Conservation (phyloP, 2,797 vertebrate genomes). For the Steatocranus sp. region DNA sequence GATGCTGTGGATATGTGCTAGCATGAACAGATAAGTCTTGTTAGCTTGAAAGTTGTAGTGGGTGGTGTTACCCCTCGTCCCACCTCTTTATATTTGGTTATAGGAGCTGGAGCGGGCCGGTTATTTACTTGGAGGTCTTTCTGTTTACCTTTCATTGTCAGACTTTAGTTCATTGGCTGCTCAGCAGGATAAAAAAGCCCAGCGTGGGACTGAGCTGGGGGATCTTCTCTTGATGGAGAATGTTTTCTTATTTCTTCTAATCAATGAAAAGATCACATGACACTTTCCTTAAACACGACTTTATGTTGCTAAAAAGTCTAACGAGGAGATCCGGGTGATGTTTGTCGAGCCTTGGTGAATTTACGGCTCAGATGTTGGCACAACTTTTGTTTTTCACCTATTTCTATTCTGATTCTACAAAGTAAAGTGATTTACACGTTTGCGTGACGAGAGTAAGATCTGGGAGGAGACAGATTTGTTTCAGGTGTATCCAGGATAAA, state of each 20-base stretch:
- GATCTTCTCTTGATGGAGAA: neutral
- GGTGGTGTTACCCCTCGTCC: neutral
- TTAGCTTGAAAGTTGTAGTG: neutral
- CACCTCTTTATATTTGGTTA: neutral
- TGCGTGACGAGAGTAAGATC: neutral
- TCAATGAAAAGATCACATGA: neutral
- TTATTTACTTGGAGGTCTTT: neutral
- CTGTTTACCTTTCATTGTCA: neutral
- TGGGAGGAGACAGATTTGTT: rapidly evolving
- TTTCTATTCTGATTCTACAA: rapidly evolving
- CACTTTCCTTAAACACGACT: rapidly evolving
- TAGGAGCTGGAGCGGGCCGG: neutral
- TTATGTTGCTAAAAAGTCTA: neutral
- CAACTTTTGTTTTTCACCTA: neutral
- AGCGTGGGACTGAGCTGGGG: neutral
- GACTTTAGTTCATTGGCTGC: neutral
- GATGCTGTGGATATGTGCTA: neutral
- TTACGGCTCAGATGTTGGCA: neutral
- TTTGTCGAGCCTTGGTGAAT: neutral
- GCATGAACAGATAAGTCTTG: neutral
- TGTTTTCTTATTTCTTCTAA: neutral
- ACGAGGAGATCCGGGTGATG: neutral
- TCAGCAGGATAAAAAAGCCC: neutral
- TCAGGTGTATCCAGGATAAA: neutral
- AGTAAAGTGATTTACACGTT: neutral